phyloP scores from a whole-genome alignment of 1,140 invertebrate species.

The Zophobas atratus region DNA sequence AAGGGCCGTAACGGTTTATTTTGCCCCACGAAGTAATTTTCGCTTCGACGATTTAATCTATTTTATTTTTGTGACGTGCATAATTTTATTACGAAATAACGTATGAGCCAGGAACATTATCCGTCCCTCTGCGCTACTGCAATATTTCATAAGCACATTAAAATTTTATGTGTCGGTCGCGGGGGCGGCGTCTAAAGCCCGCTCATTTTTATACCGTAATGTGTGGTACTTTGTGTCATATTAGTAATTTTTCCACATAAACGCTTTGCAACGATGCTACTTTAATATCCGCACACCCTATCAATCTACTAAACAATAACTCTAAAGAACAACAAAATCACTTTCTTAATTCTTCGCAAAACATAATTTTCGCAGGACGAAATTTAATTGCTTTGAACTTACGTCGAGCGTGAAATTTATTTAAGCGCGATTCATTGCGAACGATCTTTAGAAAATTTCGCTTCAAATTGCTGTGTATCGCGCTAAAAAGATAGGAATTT shows the following conservation, averaged over 20 bases:
- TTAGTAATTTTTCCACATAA: neutral
- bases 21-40: too few relatives aligned
- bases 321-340: neutral
- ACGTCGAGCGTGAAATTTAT: constrained; percentile 26
- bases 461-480: constrained; percentile 14
- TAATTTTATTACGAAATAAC: constrained; percentile 31
- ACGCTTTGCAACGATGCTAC: neutral
- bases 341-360: constrained; percentile 12
- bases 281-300: constrained; percentile 2
- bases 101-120: neutral
- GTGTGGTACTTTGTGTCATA: constrained; percentile 8
- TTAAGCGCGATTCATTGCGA: constrained; percentile 30
- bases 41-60: neutral
- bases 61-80: neutral
- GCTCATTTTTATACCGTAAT: constrained; percentile 15
- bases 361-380: constrained; percentile 28
- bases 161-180: constrained; percentile 25
- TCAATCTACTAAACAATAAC: constrained; percentile 21
- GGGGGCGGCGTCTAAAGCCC: neutral
- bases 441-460: constrained; percentile 27
- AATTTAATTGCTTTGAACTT: constrained; percentile 38
- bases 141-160: constrained; percentile 29
- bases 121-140: constrained; percentile 1
- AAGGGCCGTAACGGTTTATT: too few relatives aligned
- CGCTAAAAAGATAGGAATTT: constrained; percentile 16